phyloP scores from a whole-genome alignment of 2,113 vertebrate genomes.

The Merops nubicus region DNA sequence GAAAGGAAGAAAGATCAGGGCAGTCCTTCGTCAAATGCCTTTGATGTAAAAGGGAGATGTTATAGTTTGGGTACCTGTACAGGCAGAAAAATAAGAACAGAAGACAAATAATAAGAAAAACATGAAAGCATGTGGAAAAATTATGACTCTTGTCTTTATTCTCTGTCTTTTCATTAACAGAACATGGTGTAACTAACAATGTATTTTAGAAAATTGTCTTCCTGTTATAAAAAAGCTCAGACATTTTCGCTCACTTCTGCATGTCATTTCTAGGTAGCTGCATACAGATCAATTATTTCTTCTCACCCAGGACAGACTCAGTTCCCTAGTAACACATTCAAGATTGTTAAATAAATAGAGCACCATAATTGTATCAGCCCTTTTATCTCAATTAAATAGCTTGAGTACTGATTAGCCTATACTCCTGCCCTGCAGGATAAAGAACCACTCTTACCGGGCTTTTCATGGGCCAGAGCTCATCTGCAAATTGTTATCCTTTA shows the following conservation, averaged over 20 bases:
- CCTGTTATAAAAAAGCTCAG: neutral
- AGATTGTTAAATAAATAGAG: constrained; percentile 10
- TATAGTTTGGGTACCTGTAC: neutral
- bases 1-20: constrained; percentile 50
- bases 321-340: neutral
- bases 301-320: neutral
- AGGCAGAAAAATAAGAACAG: constrained; percentile 9
- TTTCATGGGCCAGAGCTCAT: constrained; percentile 2
- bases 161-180: neutral
- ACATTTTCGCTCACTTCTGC: neutral
- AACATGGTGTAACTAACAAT: neutral
- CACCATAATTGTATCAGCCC: neutral
- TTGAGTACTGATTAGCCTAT: constrained; percentile 10
- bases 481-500: constrained; percentile 31
- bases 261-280: neutral
- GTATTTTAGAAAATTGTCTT: neutral
- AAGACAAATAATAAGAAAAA: neutral
- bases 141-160: neutral
- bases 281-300: neutral
- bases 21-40: constrained; percentile 10
- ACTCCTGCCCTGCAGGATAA: neutral
- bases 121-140: neutral
- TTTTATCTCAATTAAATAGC: constrained; percentile 24
- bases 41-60: constrained; percentile 22
- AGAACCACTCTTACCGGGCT: neutral